Conservation (phyloP, 2,888 invertebrate genomes). For the Amiota minor region DNA sequence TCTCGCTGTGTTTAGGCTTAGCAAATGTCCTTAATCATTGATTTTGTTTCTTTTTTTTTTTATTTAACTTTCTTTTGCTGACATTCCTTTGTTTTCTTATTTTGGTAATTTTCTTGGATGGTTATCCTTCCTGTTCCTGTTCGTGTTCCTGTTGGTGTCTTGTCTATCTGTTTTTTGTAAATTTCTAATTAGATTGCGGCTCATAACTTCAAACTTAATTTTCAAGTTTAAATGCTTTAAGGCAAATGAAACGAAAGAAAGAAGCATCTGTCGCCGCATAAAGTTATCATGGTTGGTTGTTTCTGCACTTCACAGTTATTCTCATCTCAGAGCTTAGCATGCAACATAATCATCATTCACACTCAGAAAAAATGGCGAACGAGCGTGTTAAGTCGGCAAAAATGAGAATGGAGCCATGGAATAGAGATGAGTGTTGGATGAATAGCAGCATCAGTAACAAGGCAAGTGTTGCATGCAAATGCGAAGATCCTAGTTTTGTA, state of each 20-base stretch:
- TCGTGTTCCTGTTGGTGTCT: conserved; percentile 28
- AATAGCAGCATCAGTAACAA: neutral
- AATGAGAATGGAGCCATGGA: neutral
- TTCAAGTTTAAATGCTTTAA: conserved; percentile 9
- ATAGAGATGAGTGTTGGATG: neutral
- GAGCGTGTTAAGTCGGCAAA: conserved; percentile 18
- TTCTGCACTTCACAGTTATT: conserved; percentile 4
- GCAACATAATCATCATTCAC: conserved; percentile 25
- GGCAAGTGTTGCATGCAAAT: conserved; percentile 22
- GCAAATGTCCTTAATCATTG: conserved; percentile 51
- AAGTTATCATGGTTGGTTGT: conserved; percentile 37
- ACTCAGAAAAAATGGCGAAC: neutral
- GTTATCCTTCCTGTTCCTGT: conserved; percentile 36
- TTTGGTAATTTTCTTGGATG: conserved; percentile 46
- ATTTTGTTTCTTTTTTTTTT: conserved; percentile 41
- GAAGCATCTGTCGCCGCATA: conserved; percentile 16
- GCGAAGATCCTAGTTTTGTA: neutral
- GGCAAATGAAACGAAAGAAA: neutral
- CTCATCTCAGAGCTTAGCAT: conserved; percentile 10
- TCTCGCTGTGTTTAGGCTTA: conserved; percentile 24
- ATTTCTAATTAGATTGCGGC: conserved; percentile 55
- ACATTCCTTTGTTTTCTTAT: conserved; percentile 19
- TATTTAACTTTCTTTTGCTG: neutral
- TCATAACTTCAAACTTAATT: conserved; percentile 52
- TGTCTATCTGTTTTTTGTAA: conserved; percentile 32